Conservation (phyloP, 2,797 vertebrate genomes). For the Siniperca obscura region DNA sequence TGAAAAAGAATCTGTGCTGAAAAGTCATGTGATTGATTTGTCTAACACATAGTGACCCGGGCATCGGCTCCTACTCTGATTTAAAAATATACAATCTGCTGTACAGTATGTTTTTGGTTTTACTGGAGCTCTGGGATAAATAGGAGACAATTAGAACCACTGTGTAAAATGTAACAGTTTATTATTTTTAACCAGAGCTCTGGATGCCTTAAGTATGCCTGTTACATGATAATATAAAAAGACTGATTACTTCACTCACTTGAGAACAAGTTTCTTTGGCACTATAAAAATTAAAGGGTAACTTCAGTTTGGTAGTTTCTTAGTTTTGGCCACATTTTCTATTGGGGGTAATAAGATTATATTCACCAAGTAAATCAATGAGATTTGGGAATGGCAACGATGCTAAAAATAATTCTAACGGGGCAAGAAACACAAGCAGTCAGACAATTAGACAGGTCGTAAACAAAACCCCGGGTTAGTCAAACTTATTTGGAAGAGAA, state of each 20-base stretch:
- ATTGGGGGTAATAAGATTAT: background rate
- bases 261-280: background rate
- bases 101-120: constrained; percentile 21
- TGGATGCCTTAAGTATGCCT: constrained; percentile 2
- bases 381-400: background rate
- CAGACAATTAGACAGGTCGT: background rate
- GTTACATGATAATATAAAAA: background rate
- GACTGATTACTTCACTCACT: background rate
- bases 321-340: background rate
- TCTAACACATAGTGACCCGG: constrained; percentile 34
- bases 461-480: background rate
- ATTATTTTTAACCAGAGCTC: constrained; percentile 22
- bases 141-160: background rate
- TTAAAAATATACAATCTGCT: constrained; percentile 22
- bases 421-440: background rate
- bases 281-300: background rate
- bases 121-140: constrained; percentile 22
- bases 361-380: background rate
- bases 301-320: background rate
- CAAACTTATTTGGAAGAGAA: background rate
- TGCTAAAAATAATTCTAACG: background rate
- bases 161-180: constrained; percentile 10
- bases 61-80: background rate
- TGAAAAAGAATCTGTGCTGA: constrained; percentile 47
- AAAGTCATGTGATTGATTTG: constrained; percentile 43